Percentiles rank a stretch among this genome's conserved stretches.
Evolutionary conservation across 2,113 vertebrate genomes (phyloP).

Genomic region (Spea bombifrons): DNA sequence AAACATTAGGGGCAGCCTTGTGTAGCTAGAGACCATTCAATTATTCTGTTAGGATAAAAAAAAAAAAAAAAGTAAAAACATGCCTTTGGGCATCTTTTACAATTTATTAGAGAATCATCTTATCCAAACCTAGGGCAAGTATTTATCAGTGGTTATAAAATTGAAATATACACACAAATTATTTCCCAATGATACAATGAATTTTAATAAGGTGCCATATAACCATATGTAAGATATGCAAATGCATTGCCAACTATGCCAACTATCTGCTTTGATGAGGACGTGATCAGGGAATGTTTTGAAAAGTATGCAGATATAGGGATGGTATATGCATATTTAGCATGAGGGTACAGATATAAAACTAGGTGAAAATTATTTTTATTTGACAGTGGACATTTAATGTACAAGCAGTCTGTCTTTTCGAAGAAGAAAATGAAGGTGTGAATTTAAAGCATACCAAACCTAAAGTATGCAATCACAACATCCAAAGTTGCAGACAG

Average conservation of each 20-base stretch:
- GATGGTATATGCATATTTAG: constrained; percentile 38
- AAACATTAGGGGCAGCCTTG: constrained; percentile 29
- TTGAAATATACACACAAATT: constrained; percentile 45
- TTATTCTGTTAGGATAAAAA: constrained; percentile 24
- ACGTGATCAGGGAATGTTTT: constrained; percentile 44
- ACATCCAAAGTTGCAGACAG: constrained; percentile 46
- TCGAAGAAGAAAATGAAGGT: constrained; percentile 11
- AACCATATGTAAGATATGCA: constrained; percentile 43
- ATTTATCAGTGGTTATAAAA: constrained; percentile 43
- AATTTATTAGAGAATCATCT: constrained; percentile 34
- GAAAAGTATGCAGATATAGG: constrained; percentile 34
- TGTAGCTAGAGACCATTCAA: constrained; percentile 26
- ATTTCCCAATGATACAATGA: constrained; percentile 45
- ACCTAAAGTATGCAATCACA: constrained; percentile 38
- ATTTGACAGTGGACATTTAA: constrained; percentile 38
- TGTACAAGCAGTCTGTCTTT: constrained; percentile 37
- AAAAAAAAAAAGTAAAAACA: constrained; percentile 14
- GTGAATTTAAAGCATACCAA: constrained; percentile 44
- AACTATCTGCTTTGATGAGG: constrained; percentile 44
- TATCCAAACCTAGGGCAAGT: constrained; percentile 40
- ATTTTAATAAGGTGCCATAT: constrained; percentile 45
- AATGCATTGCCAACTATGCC: constrained; percentile 28
- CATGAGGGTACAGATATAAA: constrained; percentile 29
- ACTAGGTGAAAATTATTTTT: constrained; percentile 26
- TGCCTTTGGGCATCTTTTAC: constrained; percentile 25